Evolutionary conservation across 2,797 vertebrate species (phyloP).

Genomic region (Menidia menidia): DNA sequence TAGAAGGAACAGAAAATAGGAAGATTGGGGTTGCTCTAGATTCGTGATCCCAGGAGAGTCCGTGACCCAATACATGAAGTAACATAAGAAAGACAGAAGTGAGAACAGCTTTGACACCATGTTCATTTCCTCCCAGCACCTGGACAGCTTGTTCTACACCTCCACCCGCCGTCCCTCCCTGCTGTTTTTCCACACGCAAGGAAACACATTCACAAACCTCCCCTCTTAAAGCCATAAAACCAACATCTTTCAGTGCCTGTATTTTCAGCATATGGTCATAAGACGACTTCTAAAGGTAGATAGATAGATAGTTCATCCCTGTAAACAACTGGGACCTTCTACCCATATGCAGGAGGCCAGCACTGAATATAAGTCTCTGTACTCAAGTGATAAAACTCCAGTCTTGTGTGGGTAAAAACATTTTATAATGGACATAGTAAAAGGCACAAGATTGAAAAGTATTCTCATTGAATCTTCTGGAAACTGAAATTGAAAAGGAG

Average conservation of each 20-base stretch:
- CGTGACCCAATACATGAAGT: slow-evolving; percentile 62
- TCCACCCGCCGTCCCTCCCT: background rate
- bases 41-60: slow-evolving; percentile 66
- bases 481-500: background rate
- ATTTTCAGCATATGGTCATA: slow-evolving; percentile 20
- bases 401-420: background rate
- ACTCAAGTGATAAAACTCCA: background rate
- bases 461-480: background rate
- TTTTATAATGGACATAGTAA: background rate
- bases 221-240: slow-evolving; percentile 23
- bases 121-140: slow-evolving; percentile 34
- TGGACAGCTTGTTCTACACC: slow-evolving; percentile 30
- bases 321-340: slow-evolving; percentile 1
- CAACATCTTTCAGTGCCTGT: slow-evolving; percentile 37
- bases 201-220: slow-evolving; percentile 6
- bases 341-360: slow-evolving; percentile 20
- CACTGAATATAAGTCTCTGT: slow-evolving; percentile 4
- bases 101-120: slow-evolving; percentile 21
- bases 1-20: slow-evolving; percentile 63
- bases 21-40: slow-evolving; percentile 77
- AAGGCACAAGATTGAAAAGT: background rate
- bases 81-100: slow-evolving; percentile 43
- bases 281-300: slow-evolving; percentile 48
- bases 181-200: background rate
- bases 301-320: slow-evolving; percentile 31